Evolutionary conservation across 37 sponge, comb jelly and placozoan species (phyloP), one percentile per base, ranked within the genome.

Genomic region (Bolinopsis microptera): DNA sequence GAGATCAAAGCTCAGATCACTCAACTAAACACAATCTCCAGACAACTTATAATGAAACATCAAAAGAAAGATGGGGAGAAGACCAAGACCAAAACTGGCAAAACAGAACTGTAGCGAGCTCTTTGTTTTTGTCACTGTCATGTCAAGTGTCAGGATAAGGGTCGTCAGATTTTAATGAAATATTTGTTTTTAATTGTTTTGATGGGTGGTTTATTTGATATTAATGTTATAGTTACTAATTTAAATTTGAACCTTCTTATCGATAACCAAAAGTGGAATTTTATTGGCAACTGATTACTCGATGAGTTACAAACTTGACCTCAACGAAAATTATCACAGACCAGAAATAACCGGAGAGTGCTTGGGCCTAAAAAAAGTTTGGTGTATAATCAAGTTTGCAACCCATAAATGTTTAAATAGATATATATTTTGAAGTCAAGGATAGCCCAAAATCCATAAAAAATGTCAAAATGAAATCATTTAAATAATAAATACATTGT

Each of bases 1-100:
- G 98, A 97, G 32, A 77, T 93, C 41, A 93, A 96, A 69, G 94
- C 40, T 16, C 95, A 98, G 95, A 97, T 96, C 94, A 97, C 96
- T 76, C 95, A 95, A 41, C 94, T 98, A 61, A 97, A 98, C 37
- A 97, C 96, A 48, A 76, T 97, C 8, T 96, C 95, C 31, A 5
- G 75, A 30, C 75, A 72, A 28, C 13, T 72, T 8, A 8, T 8
- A 5, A 72, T 21, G n/a, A 72, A 72, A n/a, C 3, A 72, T 21
- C 2, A 8, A 3, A 72, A 72, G 75, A 72, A n/a, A 30, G 21
- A 67, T 67, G 31, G 26, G 5, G 31, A 72, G 75, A 72, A 72
- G 26, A 28, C 27, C 5, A 28, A 28, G 31, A 21, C 5, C 5
- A 28, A 72, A 30, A 72, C 75, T 21, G 75, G 26, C n/a, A n/a